These are phyloP conservation scores for Oncorhynchus mykiss DNA, from an alignment of 2,113 vertebrate genomes.

Conservation along the genomic window DNA sequence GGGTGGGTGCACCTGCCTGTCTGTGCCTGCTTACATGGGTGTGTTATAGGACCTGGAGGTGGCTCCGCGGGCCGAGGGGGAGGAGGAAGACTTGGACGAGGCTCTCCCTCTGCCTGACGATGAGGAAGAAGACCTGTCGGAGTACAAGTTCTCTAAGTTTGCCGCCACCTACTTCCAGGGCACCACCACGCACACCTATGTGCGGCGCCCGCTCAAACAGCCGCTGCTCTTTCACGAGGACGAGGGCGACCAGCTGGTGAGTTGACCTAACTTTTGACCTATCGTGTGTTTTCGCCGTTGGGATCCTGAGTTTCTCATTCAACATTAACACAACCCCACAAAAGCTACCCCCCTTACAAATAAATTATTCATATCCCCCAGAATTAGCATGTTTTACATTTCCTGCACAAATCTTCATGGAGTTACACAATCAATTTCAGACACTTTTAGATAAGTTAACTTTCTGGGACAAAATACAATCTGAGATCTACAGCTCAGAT, in stretches of 20 bases:
- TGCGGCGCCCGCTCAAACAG: constrained; percentile 89
- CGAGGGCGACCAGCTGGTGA: constrained; percentile 96
- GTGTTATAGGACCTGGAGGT: constrained; percentile 84
- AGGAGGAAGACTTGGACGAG: constrained; percentile 81
- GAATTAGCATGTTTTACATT: too few relatives aligned
- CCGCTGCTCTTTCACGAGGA: constrained; percentile 94
- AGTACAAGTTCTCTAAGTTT: constrained; percentile 97
- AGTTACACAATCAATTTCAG: too few relatives aligned
- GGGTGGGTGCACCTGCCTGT: background rate
- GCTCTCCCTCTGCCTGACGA: constrained; percentile 88
- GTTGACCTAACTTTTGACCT: constrained; percentile 30
- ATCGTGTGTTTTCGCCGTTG: background rate
- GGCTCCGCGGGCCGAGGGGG: constrained; percentile 57
- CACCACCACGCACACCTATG: constrained; percentile 86
- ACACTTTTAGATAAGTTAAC: too few relatives aligned
- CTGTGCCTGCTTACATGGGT: background rate
- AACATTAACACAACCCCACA: background rate
- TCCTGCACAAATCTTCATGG: too few relatives aligned
- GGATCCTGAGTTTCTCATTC: background rate
- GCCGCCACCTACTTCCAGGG: constrained; percentile 96
- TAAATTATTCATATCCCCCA: too few relatives aligned
- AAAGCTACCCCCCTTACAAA: too few relatives aligned
- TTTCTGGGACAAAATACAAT: too few relatives aligned
- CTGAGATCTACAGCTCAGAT: too few relatives aligned
- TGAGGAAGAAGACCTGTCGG: constrained; percentile 91